phyloP scores from a whole-genome alignment of 2,888 invertebrate species.

The Fabriciana adippe region DNA sequence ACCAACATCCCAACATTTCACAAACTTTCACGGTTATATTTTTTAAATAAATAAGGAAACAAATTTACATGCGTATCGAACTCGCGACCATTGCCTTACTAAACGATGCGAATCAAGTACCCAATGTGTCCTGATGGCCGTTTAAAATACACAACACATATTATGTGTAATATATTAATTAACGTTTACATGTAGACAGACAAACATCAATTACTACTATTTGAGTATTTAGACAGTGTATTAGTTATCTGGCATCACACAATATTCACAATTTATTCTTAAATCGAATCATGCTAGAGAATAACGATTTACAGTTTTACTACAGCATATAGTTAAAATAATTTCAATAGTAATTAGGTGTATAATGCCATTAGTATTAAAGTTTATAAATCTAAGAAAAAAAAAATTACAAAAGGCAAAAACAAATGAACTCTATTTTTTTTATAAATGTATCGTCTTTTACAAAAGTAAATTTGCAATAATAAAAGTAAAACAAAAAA shows the following conservation, averaged over 20 bases:
- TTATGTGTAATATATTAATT: slow-evolving; percentile 9
- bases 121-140: neutral
- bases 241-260: slow-evolving; percentile 13
- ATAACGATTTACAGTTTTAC: neutral
- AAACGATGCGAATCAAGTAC: no score
- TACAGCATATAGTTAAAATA: neutral
- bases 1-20: no score
- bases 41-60: no score
- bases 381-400: no score
- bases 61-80: no score
- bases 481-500: neutral
- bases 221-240: slow-evolving; percentile 33
- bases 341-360: neutral
- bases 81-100: no score
- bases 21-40: no score
- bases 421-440: no score
- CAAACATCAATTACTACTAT: slow-evolving; percentile 28
- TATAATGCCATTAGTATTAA: neutral
- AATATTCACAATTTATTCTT: slow-evolving; percentile 12
- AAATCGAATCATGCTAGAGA: slow-evolving; percentile 14
- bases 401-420: no score
- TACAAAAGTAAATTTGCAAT: neutral
- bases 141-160: neutral
- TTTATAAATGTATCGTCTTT: neutral
- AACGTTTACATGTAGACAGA: slow-evolving; percentile 11